Conservation (phyloP, 1,140 invertebrate species). For the Drosophila auraria region DNA sequence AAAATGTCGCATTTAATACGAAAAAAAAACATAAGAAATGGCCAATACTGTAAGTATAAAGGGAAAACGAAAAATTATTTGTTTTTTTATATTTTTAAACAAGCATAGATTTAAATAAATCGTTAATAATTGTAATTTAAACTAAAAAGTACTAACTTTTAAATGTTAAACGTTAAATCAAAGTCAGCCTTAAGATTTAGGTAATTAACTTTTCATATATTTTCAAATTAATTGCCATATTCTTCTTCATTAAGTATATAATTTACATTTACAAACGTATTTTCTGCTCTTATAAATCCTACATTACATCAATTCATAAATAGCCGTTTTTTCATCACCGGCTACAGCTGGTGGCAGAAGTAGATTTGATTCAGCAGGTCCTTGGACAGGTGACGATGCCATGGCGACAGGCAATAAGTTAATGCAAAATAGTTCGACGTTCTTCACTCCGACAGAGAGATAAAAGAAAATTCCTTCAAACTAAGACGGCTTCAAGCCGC, state of each 20-base stretch:
- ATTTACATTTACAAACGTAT: too few relatives aligned
- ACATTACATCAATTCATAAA: not conserved
- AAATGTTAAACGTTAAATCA: not conserved
- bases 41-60: too few relatives aligned
- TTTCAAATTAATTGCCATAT: not conserved
- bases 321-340: not conserved
- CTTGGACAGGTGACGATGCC: slow-evolving; percentile 44
- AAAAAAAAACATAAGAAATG: too few relatives aligned
- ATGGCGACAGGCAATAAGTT: slow-evolving; percentile 49
- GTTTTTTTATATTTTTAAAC: not conserved
- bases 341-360: slow-evolving; percentile 2
- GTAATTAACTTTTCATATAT: not conserved
- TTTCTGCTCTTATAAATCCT: not conserved
- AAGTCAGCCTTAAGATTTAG: not conserved
- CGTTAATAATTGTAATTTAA: too few relatives aligned
- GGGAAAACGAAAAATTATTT: too few relatives aligned
- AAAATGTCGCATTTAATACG: too few relatives aligned
- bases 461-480: slow-evolving; percentile 26
- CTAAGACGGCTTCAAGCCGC: slow-evolving; percentile 18
- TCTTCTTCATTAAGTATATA: not conserved
- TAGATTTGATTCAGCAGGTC: slow-evolving; percentile 6
- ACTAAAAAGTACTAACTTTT: too few relatives aligned
- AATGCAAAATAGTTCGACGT: slow-evolving; percentile 52
- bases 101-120: not conserved
- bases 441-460: slow-evolving; percentile 25